Percentiles rank a stretch among this genome's conserved stretches.
Evolutionary conservation across 30 jellyfish, hydroid and myxozoan genomes (phyloP).

Genomic region (Aurelia aurita): DNA sequence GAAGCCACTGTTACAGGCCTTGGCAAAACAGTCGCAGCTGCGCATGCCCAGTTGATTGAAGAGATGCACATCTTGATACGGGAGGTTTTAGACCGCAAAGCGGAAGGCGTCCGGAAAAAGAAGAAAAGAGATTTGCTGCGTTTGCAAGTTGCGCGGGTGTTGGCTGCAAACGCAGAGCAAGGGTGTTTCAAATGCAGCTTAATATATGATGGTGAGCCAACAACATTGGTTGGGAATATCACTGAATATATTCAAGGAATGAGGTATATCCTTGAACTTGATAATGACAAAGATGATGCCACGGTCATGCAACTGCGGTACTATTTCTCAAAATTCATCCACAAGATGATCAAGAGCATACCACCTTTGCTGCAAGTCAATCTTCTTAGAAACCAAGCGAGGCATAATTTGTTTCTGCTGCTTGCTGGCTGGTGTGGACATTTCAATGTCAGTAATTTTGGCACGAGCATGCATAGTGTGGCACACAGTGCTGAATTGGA

Average conservation of each 20-base stretch:
- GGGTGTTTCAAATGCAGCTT: slow-evolving; percentile 95
- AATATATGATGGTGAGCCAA: slow-evolving; percentile 71
- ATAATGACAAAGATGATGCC: slow-evolving; percentile 88
- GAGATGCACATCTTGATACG: slow-evolving; percentile 91
- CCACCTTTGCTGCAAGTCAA: slow-evolving; percentile 85
- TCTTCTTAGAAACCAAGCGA: slow-evolving; percentile 82
- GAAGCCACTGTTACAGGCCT: slow-evolving; percentile 99
- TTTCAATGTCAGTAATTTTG: slow-evolving; percentile 87
- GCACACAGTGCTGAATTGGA: slow-evolving; percentile 94
- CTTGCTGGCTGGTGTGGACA: slow-evolving; percentile 99
- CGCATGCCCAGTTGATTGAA: slow-evolving; percentile 95
- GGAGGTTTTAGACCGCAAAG: slow-evolving; percentile 92
- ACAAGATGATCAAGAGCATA: slow-evolving; percentile 96
- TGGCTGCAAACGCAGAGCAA: slow-evolving; percentile 97
- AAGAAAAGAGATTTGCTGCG: slow-evolving; percentile 87
- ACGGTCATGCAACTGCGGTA: slow-evolving; percentile 85
- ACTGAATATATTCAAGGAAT: slow-evolving; percentile 89
- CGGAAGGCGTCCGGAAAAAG: slow-evolving; percentile 98
- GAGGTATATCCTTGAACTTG: slow-evolving; percentile 89
- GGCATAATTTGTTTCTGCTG: slow-evolving; percentile 92
- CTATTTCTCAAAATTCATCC: slow-evolving; percentile 88
- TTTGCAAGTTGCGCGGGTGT: slow-evolving; percentile 93
- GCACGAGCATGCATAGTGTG: slow-evolving; percentile 81
- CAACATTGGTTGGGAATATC: slow-evolving; percentile 58
- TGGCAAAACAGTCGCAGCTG: slow-evolving; percentile 93